Base-by-base conservation (phyloP, 1,140 invertebrate species). In the Heliconius eleuchia region DNA sequence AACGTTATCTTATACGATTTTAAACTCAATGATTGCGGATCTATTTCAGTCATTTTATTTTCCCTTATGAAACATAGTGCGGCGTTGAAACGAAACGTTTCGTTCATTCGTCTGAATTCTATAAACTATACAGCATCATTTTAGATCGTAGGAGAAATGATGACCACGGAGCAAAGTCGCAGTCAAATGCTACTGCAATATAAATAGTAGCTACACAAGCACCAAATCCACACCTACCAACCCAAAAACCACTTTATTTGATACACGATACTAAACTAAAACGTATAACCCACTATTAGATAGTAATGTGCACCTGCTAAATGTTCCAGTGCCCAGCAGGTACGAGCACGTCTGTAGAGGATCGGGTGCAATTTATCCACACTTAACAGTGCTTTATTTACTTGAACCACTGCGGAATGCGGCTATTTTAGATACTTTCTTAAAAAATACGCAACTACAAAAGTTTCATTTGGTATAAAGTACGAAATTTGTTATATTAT, bases 381-480 rank as follows among this genome's bases (percentile, higher is more conserved):
- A 74, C 77, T 79, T 79, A 79, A 73, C 73, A 60, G 70, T 42
- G 77, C 77, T 79, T 79, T 79, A 79, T 74, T 79, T 60, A 42
- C 57, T 73, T 71, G 77, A 79, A 57, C 77, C 73, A 57, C 42
- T 34, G 74, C 57, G 55, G 34, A 18, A 30, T 66, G 57, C 50
- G 37, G 73, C 37, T 55, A 66, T 18, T 66, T 66, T 66, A 42
- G 34, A 60, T 42, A 66, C 34, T 76, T 27, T 66, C 60, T 66
- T 66, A 27, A 30, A 66, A 66, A 66, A 66, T 66, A 66, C 60
- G 27, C 60, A 66, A 66, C 60, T 30, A 27, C 27, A 66, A 66
- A 30, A 66, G 60, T 66, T 66, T 66, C 11, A 66, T 66, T 66
- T 66, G 27, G 0, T 66, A 66, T 66, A 23, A 23, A 46, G 3